Evolutionary conservation across 2,797 vertebrate species (phyloP).

Genomic region (Catamblyrhynchus diadema): DNA sequence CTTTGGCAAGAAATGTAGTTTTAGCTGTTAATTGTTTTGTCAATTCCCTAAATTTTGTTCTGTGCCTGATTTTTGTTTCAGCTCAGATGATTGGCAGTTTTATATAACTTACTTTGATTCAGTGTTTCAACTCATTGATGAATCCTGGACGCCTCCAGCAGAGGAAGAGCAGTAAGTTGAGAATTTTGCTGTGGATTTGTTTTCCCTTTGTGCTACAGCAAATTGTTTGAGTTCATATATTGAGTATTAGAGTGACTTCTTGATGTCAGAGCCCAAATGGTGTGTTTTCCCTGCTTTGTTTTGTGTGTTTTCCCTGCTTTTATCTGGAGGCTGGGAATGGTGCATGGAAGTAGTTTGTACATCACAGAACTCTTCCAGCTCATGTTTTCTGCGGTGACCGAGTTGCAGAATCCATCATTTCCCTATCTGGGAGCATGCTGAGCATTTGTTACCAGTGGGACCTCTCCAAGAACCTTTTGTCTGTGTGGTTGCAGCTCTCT

Average conservation of each 20-base stretch:
- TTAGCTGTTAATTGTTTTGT: neutral
- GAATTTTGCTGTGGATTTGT: neutral
- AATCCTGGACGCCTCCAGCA: slow-evolving; percentile 87
- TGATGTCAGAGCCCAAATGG: neutral
- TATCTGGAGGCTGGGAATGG: neutral
- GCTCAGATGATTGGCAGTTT: slow-evolving; percentile 99
- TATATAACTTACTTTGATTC: slow-evolving; percentile 95
- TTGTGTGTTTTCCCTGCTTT: neutral
- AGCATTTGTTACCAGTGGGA: neutral
- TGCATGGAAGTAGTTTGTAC: neutral
- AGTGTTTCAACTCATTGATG: slow-evolving; percentile 90
- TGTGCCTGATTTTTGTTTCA: slow-evolving; percentile 71
- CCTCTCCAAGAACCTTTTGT: neutral
- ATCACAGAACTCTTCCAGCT: neutral
- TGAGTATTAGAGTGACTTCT: neutral
- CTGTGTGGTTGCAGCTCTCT: slow-evolving; percentile 77
- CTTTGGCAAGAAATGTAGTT: neutral
- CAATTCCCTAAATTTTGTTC: slow-evolving; percentile 9
- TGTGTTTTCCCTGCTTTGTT: neutral
- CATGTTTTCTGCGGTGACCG: neutral
- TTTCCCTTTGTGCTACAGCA: neutral
- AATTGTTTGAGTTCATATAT: neutral
- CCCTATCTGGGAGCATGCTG: neutral
- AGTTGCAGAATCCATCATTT: neutral
- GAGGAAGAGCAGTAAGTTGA: slow-evolving; percentile 90